Base-by-base conservation (phyloP, 2,888 invertebrate genomes). In the Euzophera pinguis region DNA sequence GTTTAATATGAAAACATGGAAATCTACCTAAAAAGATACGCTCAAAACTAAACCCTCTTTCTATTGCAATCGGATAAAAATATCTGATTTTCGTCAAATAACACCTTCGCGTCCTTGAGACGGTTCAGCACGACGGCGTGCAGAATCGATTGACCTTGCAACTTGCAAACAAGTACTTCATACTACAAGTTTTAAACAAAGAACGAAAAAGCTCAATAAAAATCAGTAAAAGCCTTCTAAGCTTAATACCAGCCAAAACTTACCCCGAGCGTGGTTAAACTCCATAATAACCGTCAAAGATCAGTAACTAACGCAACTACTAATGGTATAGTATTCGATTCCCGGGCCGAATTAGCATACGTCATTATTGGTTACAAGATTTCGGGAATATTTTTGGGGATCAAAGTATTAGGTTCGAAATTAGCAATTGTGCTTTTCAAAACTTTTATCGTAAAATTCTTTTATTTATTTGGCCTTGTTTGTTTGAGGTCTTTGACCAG, bases 321-420 rank as follows among this genome's bases (percentile, higher is more conserved):
- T 85, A 83, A 84, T 81, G 64, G 72, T 70, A 76, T 68, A 61
- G 67, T 65, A 72, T 75, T 79, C 70, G 75, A 71, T 64, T 73
- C 74, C 68, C 64, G 59, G 55, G 35, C 51, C 41, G 65, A 75
- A 90, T 90, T 90, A 78, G 84, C 89, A 90, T 90, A 81, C 67
- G 71, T 87, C 84, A 90, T 90, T 87, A 81, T 78, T 73, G 81
- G 87, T 77, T 87, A 60, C 65, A 62, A 63, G 63, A 71, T 57
- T 83, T 75, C 72, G 71, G 67, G 51, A 53, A 47, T 47, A 70
- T 63, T 68, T 67, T n/a, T 60, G 65, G 64, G 53, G 32, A 53
- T 61, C 29, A 43, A 50, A 47, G 35, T 61, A 62, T 68, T 60
- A 61, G 50, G 62, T 60, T 62, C 58, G 64, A 67, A 79, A 84